A percentile compares a stretch with the other conserved stretches of the same genome.
Conservation (phyloP, 30 jellyfish, hydroid and myxozoan species). For the Clytia hemisphaerica region DNA sequence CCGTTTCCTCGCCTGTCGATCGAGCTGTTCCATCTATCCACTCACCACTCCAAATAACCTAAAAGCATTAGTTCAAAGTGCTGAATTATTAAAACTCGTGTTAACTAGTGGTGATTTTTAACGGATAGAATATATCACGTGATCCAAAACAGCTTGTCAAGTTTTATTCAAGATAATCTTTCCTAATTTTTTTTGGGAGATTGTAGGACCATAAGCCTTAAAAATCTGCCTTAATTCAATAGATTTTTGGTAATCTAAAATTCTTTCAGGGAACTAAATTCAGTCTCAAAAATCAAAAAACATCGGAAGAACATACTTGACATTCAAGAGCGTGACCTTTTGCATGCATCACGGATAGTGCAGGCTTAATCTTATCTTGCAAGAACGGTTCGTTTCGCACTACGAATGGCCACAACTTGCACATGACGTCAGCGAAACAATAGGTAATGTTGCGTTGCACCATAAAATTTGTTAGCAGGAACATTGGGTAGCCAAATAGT, state of each 20-base stretch:
- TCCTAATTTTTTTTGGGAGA: too few relatives aligned
- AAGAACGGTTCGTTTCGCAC: background rate
- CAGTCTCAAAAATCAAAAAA: background rate
- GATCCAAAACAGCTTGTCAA: too few relatives aligned
- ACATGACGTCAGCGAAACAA: slow-evolving; percentile 30
- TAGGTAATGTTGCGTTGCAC: slow-evolving; percentile 13
- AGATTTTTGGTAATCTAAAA: too few relatives aligned
- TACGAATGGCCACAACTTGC: slow-evolving; percentile 28
- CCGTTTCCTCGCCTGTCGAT: slow-evolving; percentile 42
- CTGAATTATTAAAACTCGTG: background rate
- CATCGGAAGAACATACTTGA: slow-evolving; percentile 15
- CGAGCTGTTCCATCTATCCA: slow-evolving; percentile 38
- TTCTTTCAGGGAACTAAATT: background rate
- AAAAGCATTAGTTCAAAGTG: too few relatives aligned
- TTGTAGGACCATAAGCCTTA: too few relatives aligned
- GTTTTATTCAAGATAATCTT: background rate
- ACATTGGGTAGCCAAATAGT: slow-evolving; percentile 34
- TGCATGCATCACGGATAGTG: slow-evolving; percentile 29
- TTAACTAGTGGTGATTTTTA: too few relatives aligned
- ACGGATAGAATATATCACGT: too few relatives aligned
- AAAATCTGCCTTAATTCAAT: too few relatives aligned
- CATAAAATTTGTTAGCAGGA: slow-evolving; percentile 10
- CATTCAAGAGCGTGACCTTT: slow-evolving; percentile 23
- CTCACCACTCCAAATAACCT: slow-evolving; percentile 34
- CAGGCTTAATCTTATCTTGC: background rate